Percentiles rank a stretch among this genome's conserved stretches.
Conservation (phyloP, 2,797 vertebrate genomes). For the Hemitrygon akajei region DNA sequence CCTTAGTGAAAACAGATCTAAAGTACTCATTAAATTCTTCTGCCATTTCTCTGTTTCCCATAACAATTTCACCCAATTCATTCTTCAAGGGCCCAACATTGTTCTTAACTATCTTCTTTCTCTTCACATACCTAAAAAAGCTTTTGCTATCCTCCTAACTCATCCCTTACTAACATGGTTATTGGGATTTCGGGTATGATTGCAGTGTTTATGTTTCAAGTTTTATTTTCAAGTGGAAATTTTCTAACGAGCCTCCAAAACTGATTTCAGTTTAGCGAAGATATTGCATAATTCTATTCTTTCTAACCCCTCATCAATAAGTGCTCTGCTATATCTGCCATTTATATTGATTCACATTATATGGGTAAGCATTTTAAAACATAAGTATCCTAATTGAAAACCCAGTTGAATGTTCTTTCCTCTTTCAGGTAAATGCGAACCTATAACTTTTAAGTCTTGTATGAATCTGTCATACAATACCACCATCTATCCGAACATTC, state of each 20-base stretch:
- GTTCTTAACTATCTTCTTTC: no score
- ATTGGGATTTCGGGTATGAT: no score
- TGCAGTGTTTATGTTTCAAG: no score
- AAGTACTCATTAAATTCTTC: no score
- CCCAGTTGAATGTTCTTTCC: constrained; percentile 16
- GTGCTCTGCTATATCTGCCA: neutral
- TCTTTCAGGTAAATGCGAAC: constrained; percentile 73
- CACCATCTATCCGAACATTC: constrained; percentile 82
- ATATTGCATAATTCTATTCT: neutral
- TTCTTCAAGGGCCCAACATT: no score
- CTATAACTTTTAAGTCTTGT: constrained; percentile 83
- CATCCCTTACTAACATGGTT: no score
- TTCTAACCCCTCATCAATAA: neutral
- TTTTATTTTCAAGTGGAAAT: neutral
- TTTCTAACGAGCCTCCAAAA: neutral
- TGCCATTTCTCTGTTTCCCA: no score
- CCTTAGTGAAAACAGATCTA: no score
- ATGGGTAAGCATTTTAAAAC: neutral
- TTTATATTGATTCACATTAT: neutral
- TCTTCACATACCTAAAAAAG: no score
- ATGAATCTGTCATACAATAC: constrained; percentile 88
- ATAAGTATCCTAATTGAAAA: neutral
- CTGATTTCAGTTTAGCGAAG: neutral
- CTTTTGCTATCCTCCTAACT: no score
- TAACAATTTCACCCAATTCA: no score